Conservation (phyloP, 2,888 invertebrate species). For the Automeris io region DNA sequence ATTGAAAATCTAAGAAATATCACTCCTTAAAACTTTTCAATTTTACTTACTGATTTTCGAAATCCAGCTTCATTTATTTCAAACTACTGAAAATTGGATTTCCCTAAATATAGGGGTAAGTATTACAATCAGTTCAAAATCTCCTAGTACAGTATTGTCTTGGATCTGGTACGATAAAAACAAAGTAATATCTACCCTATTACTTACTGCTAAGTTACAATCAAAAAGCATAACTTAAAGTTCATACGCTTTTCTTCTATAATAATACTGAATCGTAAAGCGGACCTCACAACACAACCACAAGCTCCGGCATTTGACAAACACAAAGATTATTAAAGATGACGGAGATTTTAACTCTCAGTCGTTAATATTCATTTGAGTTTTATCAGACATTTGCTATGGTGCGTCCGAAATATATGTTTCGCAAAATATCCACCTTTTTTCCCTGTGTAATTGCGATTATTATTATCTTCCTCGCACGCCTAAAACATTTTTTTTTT, state of each 20-base stretch:
- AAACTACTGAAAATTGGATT: slow-evolving; percentile 50
- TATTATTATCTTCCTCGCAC: too few relatives aligned
- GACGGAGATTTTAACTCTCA: too few relatives aligned
- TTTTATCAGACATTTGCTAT: too few relatives aligned
- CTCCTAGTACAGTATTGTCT: slow-evolving; percentile 46
- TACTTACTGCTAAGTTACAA: slow-evolving; percentile 1
- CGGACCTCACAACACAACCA: too few relatives aligned
- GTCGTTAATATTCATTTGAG: too few relatives aligned
- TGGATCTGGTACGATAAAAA: slow-evolving; percentile 23
- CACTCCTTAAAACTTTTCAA: slow-evolving; percentile 2
- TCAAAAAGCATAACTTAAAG: background rate
- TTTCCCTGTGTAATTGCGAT: too few relatives aligned
- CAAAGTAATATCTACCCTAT: slow-evolving; percentile 9
- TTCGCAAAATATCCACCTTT: too few relatives aligned
- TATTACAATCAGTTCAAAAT: slow-evolving; percentile 43
- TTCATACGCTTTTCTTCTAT: background rate
- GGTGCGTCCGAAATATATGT: too few relatives aligned
- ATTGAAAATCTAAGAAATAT: slow-evolving; percentile 5
- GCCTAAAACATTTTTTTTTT: too few relatives aligned
- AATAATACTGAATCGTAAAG: slow-evolving; percentile 28
- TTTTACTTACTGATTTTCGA: too few relatives aligned
- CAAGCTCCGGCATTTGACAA: too few relatives aligned
- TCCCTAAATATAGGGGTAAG: slow-evolving; percentile 26
- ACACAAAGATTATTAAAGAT: too few relatives aligned
- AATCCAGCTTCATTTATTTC: slow-evolving; percentile 15